These are phyloP conservation scores for Andrena praecox DNA, from an alignment of 2,888 invertebrate species.

Conservation along the genomic window DNA sequence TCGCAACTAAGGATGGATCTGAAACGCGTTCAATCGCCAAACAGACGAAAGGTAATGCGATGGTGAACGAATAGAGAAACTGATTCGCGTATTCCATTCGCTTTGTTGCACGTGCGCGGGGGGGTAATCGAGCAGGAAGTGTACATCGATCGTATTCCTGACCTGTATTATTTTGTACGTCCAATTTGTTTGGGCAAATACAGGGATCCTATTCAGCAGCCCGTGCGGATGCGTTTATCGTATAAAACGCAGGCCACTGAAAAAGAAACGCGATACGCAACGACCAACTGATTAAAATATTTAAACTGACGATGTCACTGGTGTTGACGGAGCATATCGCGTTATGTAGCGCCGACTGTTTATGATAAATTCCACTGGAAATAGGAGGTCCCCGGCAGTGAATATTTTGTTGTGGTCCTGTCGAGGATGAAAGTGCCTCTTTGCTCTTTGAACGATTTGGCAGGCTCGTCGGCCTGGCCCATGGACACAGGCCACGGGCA, in stretches of 20 bases:
- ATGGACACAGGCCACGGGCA: background rate
- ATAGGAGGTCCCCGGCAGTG: background rate
- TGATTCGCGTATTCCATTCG: slow-evolving; percentile 38
- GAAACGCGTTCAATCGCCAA: background rate
- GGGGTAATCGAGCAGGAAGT: slow-evolving; percentile 36
- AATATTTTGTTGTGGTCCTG: background rate
- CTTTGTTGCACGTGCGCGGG: slow-evolving; percentile 43
- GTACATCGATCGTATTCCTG: slow-evolving; percentile 50
- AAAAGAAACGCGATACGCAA: background rate
- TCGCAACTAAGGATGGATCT: background rate
- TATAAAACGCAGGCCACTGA: background rate
- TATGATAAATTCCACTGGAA: background rate
- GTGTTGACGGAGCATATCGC: background rate
- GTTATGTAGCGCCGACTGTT: background rate
- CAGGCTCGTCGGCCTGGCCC: background rate
- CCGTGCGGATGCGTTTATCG: background rate
- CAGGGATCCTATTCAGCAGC: background rate
- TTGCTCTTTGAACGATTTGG: background rate
- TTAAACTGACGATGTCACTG: background rate
- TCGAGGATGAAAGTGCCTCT: background rate
- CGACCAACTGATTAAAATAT: background rate
- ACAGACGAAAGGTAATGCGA: background rate
- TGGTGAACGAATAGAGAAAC: slow-evolving; percentile 26
- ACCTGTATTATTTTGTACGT: slow-evolving; percentile 44
- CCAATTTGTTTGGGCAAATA: slow-evolving; percentile 27